phyloP scores from a whole-genome alignment of 1,140 invertebrate genomes.

The Ctenoplectra terminalis region DNA sequence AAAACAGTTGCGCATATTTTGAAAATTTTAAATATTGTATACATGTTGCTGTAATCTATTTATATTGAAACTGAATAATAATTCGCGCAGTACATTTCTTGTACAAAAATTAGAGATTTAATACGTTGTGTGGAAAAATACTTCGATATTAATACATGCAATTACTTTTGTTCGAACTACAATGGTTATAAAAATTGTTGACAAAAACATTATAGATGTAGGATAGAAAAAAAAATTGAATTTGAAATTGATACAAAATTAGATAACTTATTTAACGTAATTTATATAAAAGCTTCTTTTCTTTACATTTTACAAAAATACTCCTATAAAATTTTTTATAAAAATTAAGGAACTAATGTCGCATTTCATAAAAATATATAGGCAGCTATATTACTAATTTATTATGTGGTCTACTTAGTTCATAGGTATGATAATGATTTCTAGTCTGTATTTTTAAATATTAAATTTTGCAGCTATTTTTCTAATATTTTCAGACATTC shows the following conservation, averaged over 20 bases:
- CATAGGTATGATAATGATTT: slow-evolving; percentile 47
- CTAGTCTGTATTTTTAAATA: slow-evolving; percentile 49
- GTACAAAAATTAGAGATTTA: slow-evolving; percentile 41
- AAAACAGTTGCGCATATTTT: slow-evolving; percentile 44
- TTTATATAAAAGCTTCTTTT: slow-evolving; percentile 2
- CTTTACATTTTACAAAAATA: slow-evolving; percentile 33
- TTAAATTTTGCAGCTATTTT: slow-evolving; percentile 39
- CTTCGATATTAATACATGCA: slow-evolving; percentile 20
- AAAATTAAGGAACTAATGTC: not conserved
- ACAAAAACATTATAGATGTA: slow-evolving; percentile 2
- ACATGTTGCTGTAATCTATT: slow-evolving; percentile 47
- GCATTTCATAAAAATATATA: slow-evolving; percentile 29
- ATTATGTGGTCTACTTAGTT: slow-evolving; percentile 40
- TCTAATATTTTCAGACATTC: slow-evolving; percentile 47
- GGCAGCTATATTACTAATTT: slow-evolving; percentile 36
- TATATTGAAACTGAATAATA: slow-evolving; percentile 38
- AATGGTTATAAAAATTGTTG: slow-evolving; percentile 24
- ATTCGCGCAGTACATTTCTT: slow-evolving; percentile 33
- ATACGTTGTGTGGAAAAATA: slow-evolving; percentile 26
- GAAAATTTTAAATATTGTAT: slow-evolving; percentile 56
- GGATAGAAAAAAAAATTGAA: slow-evolving; percentile 7
- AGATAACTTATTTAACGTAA: slow-evolving; percentile 21
- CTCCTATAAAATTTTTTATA: slow-evolving; percentile 5
- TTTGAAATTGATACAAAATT: slow-evolving; percentile 16
- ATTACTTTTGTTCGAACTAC: slow-evolving; percentile 29